These are phyloP conservation scores for Rotaria sp. DNA, from an alignment of 2,888 invertebrate genomes.

Conservation along the genomic window DNA sequence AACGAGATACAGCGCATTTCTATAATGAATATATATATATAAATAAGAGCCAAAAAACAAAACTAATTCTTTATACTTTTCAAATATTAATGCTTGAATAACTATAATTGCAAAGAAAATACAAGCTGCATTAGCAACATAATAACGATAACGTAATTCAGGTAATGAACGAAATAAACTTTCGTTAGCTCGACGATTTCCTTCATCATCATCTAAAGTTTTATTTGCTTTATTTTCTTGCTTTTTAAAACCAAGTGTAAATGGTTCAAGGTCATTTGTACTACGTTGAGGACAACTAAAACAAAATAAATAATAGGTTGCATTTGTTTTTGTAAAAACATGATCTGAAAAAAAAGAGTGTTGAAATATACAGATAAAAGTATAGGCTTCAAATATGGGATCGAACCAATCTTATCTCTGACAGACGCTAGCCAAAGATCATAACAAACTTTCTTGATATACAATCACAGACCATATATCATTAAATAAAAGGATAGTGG, in stretches of 20 bases:
- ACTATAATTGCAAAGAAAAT: neutral
- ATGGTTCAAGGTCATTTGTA: neutral
- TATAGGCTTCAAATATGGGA: no score
- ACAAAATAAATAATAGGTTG: neutral
- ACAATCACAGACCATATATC: no score
- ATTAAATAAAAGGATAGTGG: no score
- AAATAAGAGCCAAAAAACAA: neutral
- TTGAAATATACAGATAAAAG: no score
- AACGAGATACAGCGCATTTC: slow-evolving; percentile 20
- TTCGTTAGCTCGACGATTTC: neutral
- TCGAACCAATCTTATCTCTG: no score
- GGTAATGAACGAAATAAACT: slow-evolving; percentile 19
- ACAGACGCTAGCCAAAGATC: no score
- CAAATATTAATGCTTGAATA: slow-evolving; percentile 20
- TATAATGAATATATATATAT: neutral
- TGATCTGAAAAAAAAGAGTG: no score
- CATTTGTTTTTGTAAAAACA: neutral
- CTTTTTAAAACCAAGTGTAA: neutral
- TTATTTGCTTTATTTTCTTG: neutral
- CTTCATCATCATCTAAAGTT: neutral
- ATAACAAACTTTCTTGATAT: no score
- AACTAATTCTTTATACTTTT: neutral
- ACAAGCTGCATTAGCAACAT: neutral
- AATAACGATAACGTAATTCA: slow-evolving; percentile 26
- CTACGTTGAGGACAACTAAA: neutral